Conservation (phyloP, 2,797 vertebrate species). For the Myotis findleyi region DNA sequence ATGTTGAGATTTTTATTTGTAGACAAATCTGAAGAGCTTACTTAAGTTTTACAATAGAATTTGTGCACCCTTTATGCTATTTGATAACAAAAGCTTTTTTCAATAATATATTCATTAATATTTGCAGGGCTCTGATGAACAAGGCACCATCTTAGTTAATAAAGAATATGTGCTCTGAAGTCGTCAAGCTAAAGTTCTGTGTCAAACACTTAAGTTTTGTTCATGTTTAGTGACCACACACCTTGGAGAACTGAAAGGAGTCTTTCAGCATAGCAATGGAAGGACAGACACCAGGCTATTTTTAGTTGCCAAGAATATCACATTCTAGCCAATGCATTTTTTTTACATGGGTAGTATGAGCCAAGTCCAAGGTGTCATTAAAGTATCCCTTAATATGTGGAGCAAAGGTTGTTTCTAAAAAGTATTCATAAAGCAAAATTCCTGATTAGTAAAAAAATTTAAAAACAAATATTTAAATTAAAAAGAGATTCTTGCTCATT, state of each 20-base stretch:
- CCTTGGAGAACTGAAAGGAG: slow-evolving; percentile 59
- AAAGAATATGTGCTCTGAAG: slow-evolving; percentile 31
- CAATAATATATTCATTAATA: slow-evolving; percentile 35
- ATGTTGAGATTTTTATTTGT: slow-evolving; percentile 14
- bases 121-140: neutral
- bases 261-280: slow-evolving; percentile 25
- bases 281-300: slow-evolving; percentile 52
- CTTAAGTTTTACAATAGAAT: neutral
- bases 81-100: slow-evolving; percentile 37
- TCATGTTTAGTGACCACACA: slow-evolving; percentile 49
- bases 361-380: slow-evolving; percentile 43
- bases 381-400: slow-evolving; percentile 35
- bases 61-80: slow-evolving; percentile 2
- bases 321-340: slow-evolving; percentile 59
- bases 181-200: slow-evolving; percentile 18
- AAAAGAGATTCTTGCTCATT: neutral
- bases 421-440: slow-evolving; percentile 1
- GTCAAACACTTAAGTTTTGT: slow-evolving; percentile 51
- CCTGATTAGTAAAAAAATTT: neutral
- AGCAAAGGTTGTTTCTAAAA: slow-evolving; percentile 56
- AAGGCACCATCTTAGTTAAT: neutral
- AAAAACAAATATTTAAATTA: neutral
- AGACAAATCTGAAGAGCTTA: slow-evolving; percentile 22
- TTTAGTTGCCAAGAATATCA: slow-evolving; percentile 62
- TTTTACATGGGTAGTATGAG: slow-evolving; percentile 20